These are phyloP conservation scores for Didymodactylos carnosus DNA, from an alignment of 2,888 invertebrate genomes.

Conservation along the genomic window DNA sequence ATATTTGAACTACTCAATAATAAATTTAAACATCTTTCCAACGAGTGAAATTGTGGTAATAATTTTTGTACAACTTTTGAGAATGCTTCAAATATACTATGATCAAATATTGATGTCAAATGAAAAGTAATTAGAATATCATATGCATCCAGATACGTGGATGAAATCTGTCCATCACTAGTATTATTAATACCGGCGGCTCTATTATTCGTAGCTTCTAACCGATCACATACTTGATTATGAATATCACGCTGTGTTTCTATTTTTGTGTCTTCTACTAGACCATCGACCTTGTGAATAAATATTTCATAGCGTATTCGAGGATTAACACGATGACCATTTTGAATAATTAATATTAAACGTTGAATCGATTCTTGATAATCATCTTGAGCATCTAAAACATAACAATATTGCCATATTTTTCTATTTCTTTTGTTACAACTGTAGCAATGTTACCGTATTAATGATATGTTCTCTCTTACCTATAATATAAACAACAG, in stretches of 20 bases:
- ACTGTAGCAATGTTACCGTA: too few relatives aligned
- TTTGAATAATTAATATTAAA: slow-evolving; percentile 72
- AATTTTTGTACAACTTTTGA: slow-evolving; percentile 98
- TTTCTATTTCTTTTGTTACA: too few relatives aligned
- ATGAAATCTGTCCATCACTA: background rate
- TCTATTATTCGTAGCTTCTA: background rate
- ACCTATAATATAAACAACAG: slow-evolving; percentile 95
- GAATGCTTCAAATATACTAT: slow-evolving; percentile 98
- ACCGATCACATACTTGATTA: slow-evolving; percentile 38
- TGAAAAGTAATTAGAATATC: slow-evolving; percentile 45
- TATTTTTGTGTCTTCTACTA: slow-evolving; percentile 95
- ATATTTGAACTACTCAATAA: slow-evolving; percentile 96
- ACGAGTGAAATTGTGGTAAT: slow-evolving; percentile 80
- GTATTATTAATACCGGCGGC: background rate
- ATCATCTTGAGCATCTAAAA: slow-evolving; percentile 82
- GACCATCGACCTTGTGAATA: slow-evolving; percentile 95
- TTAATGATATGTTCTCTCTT: too few relatives aligned
- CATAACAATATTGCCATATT: too few relatives aligned
- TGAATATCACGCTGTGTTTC: slow-evolving; percentile 96
- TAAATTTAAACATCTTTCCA: slow-evolving; percentile 90
- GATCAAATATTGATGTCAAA: slow-evolving; percentile 94
- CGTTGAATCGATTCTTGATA: slow-evolving; percentile 83
- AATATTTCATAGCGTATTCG: slow-evolving; percentile 90
- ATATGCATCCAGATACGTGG: background rate
- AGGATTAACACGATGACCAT: slow-evolving; percentile 80